Evolutionary conservation across 2,797 vertebrate genomes (phyloP).

Genomic region (Lepilemur ruficaudatus): DNA sequence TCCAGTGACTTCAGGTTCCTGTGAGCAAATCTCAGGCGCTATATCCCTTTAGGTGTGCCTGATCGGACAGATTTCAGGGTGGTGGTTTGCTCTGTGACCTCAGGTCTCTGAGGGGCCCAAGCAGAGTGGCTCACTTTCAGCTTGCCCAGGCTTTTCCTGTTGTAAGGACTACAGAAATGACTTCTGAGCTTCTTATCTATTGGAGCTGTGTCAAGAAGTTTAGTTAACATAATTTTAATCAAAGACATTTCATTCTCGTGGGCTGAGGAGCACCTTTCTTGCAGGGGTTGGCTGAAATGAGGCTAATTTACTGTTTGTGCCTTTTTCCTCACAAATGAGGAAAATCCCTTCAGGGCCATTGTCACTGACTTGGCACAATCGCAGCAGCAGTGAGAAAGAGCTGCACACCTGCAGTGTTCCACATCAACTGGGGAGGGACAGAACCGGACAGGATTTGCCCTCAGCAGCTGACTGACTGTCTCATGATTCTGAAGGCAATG

Average conservation of each 20-base stretch:
- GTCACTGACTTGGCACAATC: neutral
- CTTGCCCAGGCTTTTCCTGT: neutral
- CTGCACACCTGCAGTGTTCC: neutral
- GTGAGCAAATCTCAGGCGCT: neutral
- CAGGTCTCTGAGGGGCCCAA: neutral
- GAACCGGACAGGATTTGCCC: neutral
- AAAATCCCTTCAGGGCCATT: neutral
- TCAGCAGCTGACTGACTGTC: neutral
- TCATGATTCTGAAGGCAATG: neutral
- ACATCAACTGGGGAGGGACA: neutral
- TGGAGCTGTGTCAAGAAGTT: neutral
- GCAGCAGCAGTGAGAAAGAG: neutral
- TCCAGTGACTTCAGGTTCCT: neutral
- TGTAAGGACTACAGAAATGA: neutral
- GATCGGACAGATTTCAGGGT: neutral
- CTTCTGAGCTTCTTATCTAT: neutral
- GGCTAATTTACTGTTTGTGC: neutral
- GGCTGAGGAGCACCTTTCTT: neutral
- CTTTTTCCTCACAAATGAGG: neutral
- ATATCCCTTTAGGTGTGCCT: fast-evolving
- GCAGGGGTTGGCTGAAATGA: neutral
- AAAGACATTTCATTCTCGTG: neutral
- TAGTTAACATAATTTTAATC: neutral
- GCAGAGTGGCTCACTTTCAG: neutral
- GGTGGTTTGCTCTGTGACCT: neutral